phyloP scores from a whole-genome alignment of 2,113 vertebrate species.

The Phalacrocorax pelagicus region DNA sequence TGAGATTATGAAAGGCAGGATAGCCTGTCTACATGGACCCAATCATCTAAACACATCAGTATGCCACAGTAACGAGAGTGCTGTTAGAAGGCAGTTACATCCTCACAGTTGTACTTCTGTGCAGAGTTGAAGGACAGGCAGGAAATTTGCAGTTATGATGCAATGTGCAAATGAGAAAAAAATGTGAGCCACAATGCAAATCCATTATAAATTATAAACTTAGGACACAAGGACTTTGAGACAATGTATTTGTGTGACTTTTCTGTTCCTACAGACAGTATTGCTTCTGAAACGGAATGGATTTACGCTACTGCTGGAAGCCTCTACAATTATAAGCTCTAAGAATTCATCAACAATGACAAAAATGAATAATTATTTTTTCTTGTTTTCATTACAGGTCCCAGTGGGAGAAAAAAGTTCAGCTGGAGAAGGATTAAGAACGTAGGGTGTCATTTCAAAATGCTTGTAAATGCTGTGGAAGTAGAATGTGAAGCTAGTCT shows the following conservation, averaged over 20 bases:
- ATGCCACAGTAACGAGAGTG: background rate
- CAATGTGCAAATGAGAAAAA: background rate
- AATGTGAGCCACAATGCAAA: background rate
- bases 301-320: background rate
- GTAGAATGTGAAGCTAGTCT: background rate
- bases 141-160: background rate
- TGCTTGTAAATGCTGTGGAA: conserved; percentile 8
- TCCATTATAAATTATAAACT: background rate
- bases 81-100: background rate
- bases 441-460: background rate
- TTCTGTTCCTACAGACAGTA: background rate
- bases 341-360: background rate
- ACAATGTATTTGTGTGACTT: background rate
- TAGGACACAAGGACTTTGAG: background rate
- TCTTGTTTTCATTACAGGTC: background rate
- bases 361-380: background rate
- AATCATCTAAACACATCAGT: background rate
- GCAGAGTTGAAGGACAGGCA: background rate
- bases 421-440: background rate
- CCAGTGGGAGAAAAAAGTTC: background rate
- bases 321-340: background rate
- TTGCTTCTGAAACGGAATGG: background rate
- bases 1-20: background rate
- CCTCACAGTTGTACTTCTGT: background rate
- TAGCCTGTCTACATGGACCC: background rate